Conservation (phyloP, 2,888 invertebrate species). For the Hesperia comma region DNA sequence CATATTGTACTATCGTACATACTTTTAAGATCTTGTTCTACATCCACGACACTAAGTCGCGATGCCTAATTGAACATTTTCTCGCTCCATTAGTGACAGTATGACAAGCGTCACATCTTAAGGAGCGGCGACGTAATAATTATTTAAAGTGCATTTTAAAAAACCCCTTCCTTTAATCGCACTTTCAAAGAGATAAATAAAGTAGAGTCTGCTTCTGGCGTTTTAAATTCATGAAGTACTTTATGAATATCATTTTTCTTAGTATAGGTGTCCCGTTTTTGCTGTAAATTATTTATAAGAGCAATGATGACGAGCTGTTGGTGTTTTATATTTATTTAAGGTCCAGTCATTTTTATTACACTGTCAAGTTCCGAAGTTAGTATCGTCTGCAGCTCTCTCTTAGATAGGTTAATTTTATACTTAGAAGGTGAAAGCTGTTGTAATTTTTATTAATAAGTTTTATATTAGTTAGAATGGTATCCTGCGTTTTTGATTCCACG, state of each 20-base stretch:
- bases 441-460: no score
- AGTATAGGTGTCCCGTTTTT: slow-evolving; percentile 7
- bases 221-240: slow-evolving; percentile 31
- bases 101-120: slow-evolving; percentile 1
- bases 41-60: no score
- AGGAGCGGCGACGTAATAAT: slow-evolving; percentile 25
- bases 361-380: neutral
- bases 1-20: no score
- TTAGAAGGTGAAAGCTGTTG: no score
- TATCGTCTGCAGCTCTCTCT: no score
- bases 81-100: neutral
- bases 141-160: slow-evolving; percentile 33
- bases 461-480: no score
- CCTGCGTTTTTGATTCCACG: no score
- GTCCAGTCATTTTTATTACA: neutral
- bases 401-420: no score
- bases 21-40: no score
- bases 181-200: slow-evolving; percentile 31
- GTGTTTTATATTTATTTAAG: neutral
- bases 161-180: slow-evolving; percentile 28
- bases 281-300: slow-evolving; percentile 19
- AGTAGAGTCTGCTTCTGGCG: slow-evolving; percentile 22
- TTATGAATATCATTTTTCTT: slow-evolving; percentile 30
- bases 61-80: neutral
- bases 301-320: slow-evolving; percentile 1